Conservation (phyloP, 1,140 invertebrate genomes). For the Temnothorax longispinosus region DNA sequence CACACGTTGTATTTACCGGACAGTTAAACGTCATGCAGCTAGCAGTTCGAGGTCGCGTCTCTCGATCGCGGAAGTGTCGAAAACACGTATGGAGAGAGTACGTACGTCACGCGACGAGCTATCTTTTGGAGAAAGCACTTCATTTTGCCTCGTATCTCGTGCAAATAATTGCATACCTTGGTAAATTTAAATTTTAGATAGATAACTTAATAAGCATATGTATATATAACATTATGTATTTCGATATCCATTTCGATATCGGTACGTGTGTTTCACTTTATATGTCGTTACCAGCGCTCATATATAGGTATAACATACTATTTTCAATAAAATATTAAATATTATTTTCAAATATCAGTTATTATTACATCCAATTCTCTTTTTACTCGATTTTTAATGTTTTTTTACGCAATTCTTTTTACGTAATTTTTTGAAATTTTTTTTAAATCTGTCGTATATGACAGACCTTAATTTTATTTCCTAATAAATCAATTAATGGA, state of each 20-base stretch:
- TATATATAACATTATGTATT: not conserved
- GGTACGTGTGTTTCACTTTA: not conserved
- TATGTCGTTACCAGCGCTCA: not conserved
- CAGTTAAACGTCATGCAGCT: constrained; percentile 7
- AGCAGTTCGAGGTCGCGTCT: constrained; percentile 4
- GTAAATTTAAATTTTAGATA: not conserved
- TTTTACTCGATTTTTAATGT: no score
- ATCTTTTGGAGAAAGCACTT: not conserved
- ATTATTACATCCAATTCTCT: not conserved
- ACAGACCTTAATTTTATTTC: no score
- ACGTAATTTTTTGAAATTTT: no score
- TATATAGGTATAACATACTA: not conserved
- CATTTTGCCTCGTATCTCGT: not conserved
- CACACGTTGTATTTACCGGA: constrained; percentile 14
- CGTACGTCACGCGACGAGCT: not conserved
- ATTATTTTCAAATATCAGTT: not conserved
- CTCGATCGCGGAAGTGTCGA: constrained; percentile 21
- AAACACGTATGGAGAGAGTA: not conserved
- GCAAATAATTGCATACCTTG: not conserved
- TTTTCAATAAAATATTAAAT: not conserved
- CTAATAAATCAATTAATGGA: no score
- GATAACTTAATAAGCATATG: not conserved
- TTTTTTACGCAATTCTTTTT: no score
- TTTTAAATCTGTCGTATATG: no score
- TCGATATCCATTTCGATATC: not conserved